Percentiles rank a stretch among this genome's conserved stretches.
Evolutionary conservation across 2,797 vertebrate species (phyloP).

Genomic region (Phalloptychus januarius): DNA sequence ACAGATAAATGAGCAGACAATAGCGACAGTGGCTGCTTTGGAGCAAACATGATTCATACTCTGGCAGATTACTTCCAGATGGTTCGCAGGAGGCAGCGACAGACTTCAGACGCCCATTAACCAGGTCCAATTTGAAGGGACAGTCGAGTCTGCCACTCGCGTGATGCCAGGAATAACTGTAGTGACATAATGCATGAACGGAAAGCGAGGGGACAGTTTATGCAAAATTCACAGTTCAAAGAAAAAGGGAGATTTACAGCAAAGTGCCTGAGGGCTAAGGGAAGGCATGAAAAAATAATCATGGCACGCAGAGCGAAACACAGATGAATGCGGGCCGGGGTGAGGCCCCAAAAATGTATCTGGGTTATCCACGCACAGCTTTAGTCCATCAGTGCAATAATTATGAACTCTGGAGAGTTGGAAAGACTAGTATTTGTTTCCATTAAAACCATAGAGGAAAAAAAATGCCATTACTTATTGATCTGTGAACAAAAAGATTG

Average conservation of each 20-base stretch:
- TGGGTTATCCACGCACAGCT: not conserved
- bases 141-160: slow-evolving; percentile 27
- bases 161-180: slow-evolving; percentile 34
- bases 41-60: slow-evolving; percentile 55
- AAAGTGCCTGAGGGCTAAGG: slow-evolving; percentile 1
- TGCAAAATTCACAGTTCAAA: slow-evolving; percentile 33
- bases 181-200: slow-evolving; percentile 31
- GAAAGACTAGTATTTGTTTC: not conserved
- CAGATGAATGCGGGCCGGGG: not conserved
- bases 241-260: slow-evolving; percentile 4
- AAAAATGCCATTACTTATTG: not conserved
- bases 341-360: not conserved
- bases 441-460: not conserved
- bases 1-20: slow-evolving; percentile 37
- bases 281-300: slow-evolving; percentile 3
- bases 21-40: slow-evolving; percentile 23
- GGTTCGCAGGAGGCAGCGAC: slow-evolving; percentile 52
- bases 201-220: slow-evolving; percentile 25
- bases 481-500: not conserved
- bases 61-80: slow-evolving; percentile 71
- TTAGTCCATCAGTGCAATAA: not conserved
- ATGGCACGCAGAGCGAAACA: slow-evolving; percentile 4
- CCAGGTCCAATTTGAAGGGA: slow-evolving; percentile 45
- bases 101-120: slow-evolving; percentile 56
- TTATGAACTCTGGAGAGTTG: not conserved